Evolutionary conservation across 2,113 vertebrate species (phyloP).

Genomic region (Tapirus terrestris): DNA sequence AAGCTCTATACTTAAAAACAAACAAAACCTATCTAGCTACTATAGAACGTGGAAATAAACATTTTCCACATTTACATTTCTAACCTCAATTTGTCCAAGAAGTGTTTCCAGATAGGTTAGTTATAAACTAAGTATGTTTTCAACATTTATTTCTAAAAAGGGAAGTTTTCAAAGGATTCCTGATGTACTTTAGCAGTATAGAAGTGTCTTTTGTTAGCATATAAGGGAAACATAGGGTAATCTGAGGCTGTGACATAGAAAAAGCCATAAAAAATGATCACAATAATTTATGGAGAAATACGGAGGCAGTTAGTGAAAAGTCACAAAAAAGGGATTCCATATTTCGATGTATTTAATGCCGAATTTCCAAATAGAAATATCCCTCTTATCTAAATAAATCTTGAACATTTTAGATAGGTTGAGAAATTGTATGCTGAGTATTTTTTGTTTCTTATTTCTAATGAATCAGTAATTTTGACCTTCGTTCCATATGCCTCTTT

Average conservation of each 20-base stretch:
- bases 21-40: slow-evolving; percentile 50
- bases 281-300: slow-evolving; percentile 60
- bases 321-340: slow-evolving; percentile 23
- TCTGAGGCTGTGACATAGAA: slow-evolving; percentile 21
- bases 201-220: slow-evolving; percentile 26
- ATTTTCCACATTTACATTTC: slow-evolving; percentile 54
- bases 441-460: slow-evolving; percentile 75
- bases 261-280: slow-evolving; percentile 46
- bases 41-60: slow-evolving; percentile 49
- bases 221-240: slow-evolving; percentile 29
- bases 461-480: slow-evolving; percentile 77
- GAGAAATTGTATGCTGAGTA: slow-evolving; percentile 67
- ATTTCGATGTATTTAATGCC: slow-evolving; percentile 44
- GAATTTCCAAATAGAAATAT: slow-evolving; percentile 62
- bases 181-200: not conserved
- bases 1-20: slow-evolving; percentile 57
- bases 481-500: slow-evolving; percentile 78
- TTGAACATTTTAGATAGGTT: slow-evolving; percentile 70
- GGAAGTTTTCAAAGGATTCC: slow-evolving; percentile 42
- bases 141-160: slow-evolving; percentile 37
- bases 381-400: slow-evolving; percentile 59
- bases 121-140: slow-evolving; percentile 59
- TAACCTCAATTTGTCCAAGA: slow-evolving; percentile 39
- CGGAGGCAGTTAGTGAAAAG: slow-evolving; percentile 28
- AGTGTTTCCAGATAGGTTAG: slow-evolving; percentile 1